Evolutionary conservation across 30 jellyfish, hydroid and myxozoan genomes (phyloP).

Genomic region (Aurelia aurita): DNA sequence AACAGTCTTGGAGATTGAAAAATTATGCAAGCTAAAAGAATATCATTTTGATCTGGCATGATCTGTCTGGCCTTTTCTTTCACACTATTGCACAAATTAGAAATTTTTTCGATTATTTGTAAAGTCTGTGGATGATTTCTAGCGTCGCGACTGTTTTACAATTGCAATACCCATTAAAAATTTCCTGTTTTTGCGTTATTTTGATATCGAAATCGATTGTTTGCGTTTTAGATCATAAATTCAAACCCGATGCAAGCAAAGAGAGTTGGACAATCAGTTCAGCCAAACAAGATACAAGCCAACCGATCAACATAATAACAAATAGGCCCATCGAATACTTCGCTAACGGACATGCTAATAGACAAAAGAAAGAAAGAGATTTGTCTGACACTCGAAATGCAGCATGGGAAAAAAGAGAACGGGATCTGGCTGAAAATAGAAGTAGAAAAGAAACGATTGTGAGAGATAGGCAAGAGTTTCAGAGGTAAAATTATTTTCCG

Average conservation of each 20-base stretch:
- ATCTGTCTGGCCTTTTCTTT: too few species aligned
- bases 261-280: conserved; percentile 62
- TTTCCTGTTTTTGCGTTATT: too few species aligned
- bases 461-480: conserved; percentile 30
- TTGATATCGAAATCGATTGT: background rate
- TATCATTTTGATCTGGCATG: too few species aligned
- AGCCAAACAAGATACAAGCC: background rate
- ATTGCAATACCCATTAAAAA: too few species aligned
- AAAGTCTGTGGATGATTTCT: too few species aligned
- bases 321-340: conserved; percentile 40
- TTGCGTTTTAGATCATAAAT: conserved; percentile 37
- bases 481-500: conserved; percentile 20
- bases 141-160: too few species aligned
- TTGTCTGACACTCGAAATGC: conserved; percentile 46
- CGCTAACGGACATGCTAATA: conserved; percentile 13
- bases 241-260: background rate
- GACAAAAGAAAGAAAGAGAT: background rate
- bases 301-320: conserved; percentile 47
- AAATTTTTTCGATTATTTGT: too few species aligned
- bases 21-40: too few species aligned
- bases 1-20: too few species aligned
- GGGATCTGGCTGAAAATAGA: conserved; percentile 10
- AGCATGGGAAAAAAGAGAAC: conserved; percentile 56
- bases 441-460: conserved; percentile 23
- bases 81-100: too few species aligned